These are phyloP conservation scores for Petrolisthes manimaculis DNA, from an alignment of 2,888 invertebrate genomes.

Conservation along the genomic window DNA sequence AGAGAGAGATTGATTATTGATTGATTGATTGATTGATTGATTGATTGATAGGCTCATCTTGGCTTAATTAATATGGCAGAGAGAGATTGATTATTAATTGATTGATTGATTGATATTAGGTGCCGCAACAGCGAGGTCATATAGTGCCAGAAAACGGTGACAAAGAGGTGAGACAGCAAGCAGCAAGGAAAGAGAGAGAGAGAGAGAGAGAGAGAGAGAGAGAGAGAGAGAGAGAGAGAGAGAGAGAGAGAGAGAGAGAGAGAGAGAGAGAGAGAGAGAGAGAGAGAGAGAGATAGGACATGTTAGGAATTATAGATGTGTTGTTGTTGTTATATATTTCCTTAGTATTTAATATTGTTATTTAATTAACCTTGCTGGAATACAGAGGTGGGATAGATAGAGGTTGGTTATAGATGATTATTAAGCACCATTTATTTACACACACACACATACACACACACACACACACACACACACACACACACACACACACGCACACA, in stretches of 20 bases:
- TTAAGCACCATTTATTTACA: background rate
- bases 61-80: background rate
- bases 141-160: too few species aligned
- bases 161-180: too few species aligned
- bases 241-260: background rate
- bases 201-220: conserved; percentile 4
- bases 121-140: too few species aligned
- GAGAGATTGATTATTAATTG: too few species aligned
- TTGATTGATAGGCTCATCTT: too few species aligned
- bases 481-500: conserved; percentile 12
- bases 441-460: conserved; percentile 21
- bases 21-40: too few species aligned
- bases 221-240: conserved; percentile 4
- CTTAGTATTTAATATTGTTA: too few species aligned
- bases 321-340: too few species aligned
- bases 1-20: too few species aligned
- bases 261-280: background rate
- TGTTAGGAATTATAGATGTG: background rate
- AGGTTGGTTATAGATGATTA: background rate
- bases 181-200: background rate
- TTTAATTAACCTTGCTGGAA: too few species aligned
- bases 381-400: too few species aligned
- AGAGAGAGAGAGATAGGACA: background rate
- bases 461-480: conserved; percentile 16
- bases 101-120: too few species aligned